Percentiles rank a stretch among this genome's conserved stretches.
Evolutionary conservation across 2,113 vertebrate species (phyloP).

Genomic region (Scomber colias): DNA sequence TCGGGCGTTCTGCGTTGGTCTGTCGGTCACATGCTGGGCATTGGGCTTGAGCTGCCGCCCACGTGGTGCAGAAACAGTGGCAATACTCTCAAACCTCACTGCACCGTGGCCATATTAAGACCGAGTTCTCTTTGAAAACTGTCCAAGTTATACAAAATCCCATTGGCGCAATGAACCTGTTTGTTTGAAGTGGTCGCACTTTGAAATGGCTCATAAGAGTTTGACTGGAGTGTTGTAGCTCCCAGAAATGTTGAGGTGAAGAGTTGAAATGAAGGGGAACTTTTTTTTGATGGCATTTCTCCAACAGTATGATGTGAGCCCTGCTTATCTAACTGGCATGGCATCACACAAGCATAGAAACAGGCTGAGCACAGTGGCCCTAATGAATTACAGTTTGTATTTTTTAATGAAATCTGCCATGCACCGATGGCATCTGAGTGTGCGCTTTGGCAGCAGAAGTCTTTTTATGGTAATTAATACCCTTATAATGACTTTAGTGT

Average conservation of each 20-base stretch:
- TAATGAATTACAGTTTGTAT: neutral
- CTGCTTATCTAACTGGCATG: conserved; percentile 26
- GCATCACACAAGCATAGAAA: neutral
- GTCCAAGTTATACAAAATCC: conserved; percentile 45
- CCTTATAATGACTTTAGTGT: neutral
- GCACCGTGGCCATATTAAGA: conserved; percentile 11
- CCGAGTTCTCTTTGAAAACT: conserved; percentile 38
- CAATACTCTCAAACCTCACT: conserved; percentile 12
- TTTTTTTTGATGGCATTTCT: conserved; percentile 25
- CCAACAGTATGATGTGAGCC: neutral
- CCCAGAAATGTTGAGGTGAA: conserved; percentile 35
- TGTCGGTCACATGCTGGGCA: conserved; percentile 54
- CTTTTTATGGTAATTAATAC: neutral
- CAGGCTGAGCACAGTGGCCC: neutral
- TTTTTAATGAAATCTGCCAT: conserved; percentile 8
- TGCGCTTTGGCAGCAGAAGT: neutral
- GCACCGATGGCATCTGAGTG: neutral
- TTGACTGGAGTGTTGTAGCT: conserved; percentile 25
- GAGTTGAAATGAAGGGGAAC: conserved; percentile 37
- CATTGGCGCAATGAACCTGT: conserved; percentile 43
- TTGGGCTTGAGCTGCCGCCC: conserved; percentile 30
- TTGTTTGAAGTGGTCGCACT: conserved; percentile 66
- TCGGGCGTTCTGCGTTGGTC: neutral
- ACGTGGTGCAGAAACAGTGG: conserved; percentile 15
- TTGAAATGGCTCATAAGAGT: conserved; percentile 60